phyloP scores from a whole-genome alignment of 2,888 invertebrate species.

The Amorpha juglandis region DNA sequence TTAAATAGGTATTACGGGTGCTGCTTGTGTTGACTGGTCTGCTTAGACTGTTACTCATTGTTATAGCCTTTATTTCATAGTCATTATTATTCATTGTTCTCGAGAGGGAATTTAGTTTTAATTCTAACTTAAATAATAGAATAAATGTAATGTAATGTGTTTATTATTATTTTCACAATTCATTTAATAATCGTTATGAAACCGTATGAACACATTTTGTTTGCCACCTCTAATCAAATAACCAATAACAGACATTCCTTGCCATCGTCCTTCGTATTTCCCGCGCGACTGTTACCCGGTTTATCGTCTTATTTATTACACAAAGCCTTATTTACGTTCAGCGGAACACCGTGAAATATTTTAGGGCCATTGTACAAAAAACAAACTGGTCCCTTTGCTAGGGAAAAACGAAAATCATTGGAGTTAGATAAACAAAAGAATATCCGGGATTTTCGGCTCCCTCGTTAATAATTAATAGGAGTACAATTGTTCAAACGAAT shows the following conservation, averaged over 20 bases:
- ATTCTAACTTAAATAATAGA: no score
- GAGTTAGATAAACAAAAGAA: constrained; percentile 28
- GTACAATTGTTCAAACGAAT: constrained; percentile 15
- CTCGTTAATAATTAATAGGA: constrained; percentile 36
- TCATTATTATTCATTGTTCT: no score
- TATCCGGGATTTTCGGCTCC: constrained; percentile 28
- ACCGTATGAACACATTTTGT: background rate
- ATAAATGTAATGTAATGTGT: no score
- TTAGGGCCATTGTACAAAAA: constrained; percentile 10
- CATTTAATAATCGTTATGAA: no score
- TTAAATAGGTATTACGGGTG: no score
- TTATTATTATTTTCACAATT: no score
- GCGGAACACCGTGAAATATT: constrained; percentile 9
- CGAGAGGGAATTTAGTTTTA: no score
- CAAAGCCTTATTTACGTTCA: constrained; percentile 15
- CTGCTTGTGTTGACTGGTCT: no score
- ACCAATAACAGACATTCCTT: background rate
- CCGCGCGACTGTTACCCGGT: constrained; percentile 2
- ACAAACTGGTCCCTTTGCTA: constrained; percentile 23
- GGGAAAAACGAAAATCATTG: constrained; percentile 26
- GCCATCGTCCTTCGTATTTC: background rate
- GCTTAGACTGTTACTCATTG: no score
- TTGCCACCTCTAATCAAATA: background rate
- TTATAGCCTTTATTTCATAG: no score
- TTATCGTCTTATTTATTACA: constrained; percentile 25